These are phyloP conservation scores for Corynorhinus townsendii DNA, from an alignment of 2,113 vertebrate species.

Conservation along the genomic window DNA sequence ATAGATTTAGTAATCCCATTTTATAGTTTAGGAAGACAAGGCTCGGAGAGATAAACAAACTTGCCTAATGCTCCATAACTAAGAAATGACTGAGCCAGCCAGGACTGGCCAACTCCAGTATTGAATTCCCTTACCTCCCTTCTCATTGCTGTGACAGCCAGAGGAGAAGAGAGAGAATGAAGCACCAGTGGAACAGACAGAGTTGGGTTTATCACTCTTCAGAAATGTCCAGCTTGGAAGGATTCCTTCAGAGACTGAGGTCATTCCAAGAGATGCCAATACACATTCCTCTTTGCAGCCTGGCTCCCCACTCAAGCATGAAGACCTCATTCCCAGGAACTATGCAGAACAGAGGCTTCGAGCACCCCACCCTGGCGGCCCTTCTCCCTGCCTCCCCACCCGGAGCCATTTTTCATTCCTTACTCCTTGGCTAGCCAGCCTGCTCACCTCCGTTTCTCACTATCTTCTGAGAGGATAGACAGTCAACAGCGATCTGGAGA, in stretches of 20 bases:
- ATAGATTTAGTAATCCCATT: neutral
- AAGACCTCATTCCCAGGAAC: neutral
- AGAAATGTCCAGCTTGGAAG: slow-evolving; percentile 29
- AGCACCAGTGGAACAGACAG: neutral
- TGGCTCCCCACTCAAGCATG: neutral
- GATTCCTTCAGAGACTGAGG: slow-evolving; percentile 17
- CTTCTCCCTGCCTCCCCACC: neutral
- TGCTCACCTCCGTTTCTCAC: neutral
- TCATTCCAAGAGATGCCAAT: slow-evolving; percentile 37
- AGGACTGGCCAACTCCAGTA: neutral
- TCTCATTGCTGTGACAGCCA: neutral
- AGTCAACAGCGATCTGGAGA: slow-evolving; percentile 4
- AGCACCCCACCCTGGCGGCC: rapidly evolving
- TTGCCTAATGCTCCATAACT: neutral
- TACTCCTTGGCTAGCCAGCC: neutral
- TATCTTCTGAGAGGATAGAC: neutral
- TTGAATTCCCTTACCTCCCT: neutral
- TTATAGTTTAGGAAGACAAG: neutral
- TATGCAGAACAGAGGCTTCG: neutral
- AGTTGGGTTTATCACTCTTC: neutral
- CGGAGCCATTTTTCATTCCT: neutral
- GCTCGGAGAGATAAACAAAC: neutral
- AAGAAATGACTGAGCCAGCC: neutral
- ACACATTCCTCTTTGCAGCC: neutral
- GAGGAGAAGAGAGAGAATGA: neutral